Percentiles rank a stretch among this genome's conserved stretches.
phyloP scores from a whole-genome alignment of 2,113 vertebrate genomes.

The Myrmophylax atrothorax region DNA sequence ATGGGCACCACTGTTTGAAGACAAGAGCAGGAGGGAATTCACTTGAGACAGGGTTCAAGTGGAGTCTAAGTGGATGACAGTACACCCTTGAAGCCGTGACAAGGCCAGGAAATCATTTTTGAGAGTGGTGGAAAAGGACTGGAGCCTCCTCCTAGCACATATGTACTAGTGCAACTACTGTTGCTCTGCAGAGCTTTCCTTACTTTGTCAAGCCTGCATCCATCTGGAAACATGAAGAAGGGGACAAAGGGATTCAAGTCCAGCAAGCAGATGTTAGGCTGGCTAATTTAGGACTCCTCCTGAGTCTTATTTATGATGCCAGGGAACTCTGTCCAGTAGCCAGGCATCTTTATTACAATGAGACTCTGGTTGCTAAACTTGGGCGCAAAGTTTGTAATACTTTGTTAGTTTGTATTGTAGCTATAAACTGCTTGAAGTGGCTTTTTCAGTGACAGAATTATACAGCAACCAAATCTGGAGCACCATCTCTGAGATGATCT shows the following conservation, averaged over 20 bases:
- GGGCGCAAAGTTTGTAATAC: not conserved
- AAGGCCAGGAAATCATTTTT: not conserved
- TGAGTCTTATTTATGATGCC: not conserved
- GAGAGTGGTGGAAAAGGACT: not conserved
- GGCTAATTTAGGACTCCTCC: not conserved
- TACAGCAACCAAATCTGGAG: not conserved
- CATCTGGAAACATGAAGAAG: fast-evolving
- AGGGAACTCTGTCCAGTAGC: not conserved
- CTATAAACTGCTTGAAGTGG: not conserved
- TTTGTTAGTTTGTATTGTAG: not conserved
- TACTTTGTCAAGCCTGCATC: not conserved
- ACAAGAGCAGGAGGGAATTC: not conserved
- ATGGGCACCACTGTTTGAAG: not conserved
- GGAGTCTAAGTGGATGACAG: not conserved
- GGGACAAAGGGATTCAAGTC: not conserved
- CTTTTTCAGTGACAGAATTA: not conserved
- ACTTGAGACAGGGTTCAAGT: conserved; percentile 12
- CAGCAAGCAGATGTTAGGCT: not conserved
- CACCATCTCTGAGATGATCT: not conserved
- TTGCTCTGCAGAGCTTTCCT: not conserved
- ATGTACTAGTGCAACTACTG: not conserved
- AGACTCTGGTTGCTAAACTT: not conserved
- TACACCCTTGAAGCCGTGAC: not conserved
- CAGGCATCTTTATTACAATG: no score
- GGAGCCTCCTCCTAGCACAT: not conserved